Base-by-base conservation (phyloP, 2,113 vertebrate species). In the Pomatorhinus ruficollis region DNA sequence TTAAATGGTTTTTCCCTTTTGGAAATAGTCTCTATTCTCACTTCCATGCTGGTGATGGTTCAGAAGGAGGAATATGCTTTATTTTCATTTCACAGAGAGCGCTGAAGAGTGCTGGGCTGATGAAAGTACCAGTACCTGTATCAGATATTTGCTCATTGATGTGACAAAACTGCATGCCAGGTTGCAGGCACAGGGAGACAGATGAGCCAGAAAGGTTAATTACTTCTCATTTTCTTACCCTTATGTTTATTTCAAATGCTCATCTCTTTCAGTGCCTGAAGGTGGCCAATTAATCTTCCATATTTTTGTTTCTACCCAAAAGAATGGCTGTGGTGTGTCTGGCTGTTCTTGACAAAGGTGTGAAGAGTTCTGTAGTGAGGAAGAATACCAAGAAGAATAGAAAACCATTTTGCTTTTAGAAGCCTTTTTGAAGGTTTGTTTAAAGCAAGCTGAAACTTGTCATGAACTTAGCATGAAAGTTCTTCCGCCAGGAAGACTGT, bases 211-310 rank as follows among this genome's bases (percentile, higher is more conserved):
- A 93, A 94, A 97, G 82, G 95, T 97, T 97, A 94, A 97, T 96
- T 96, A 86, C 47, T 95, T 97, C 83, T 86, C 87, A 82, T 97
- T 96, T 96, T 95, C 68, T 94, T 94, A 93, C 28, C 45, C 66
- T 91, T 91, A 89, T 88, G 79, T 96, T 97, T 97, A 79, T 97
- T 97, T 94, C 75, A 94, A 92, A 90, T 96, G 83, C 61, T 96
- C 50, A 66, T 94, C 56, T 86, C 81, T 84, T 93, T 78, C 50
- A 33, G 23, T 84, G 75, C 87, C 88, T 94, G 81, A 86, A 95
- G 88, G 87, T 95, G 84, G 75, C 69, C 91, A 94, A 90, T 97
- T 97, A 96, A 97, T 97, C 82, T 95, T 89, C 37, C 0, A 5
- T 80, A 82, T 70, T 86, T 95, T 77, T 86, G 24, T 93, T 97